These are phyloP conservation scores for Spinus pinus DNA, from an alignment of 2,797 vertebrate genomes.

Conservation along the genomic window DNA sequence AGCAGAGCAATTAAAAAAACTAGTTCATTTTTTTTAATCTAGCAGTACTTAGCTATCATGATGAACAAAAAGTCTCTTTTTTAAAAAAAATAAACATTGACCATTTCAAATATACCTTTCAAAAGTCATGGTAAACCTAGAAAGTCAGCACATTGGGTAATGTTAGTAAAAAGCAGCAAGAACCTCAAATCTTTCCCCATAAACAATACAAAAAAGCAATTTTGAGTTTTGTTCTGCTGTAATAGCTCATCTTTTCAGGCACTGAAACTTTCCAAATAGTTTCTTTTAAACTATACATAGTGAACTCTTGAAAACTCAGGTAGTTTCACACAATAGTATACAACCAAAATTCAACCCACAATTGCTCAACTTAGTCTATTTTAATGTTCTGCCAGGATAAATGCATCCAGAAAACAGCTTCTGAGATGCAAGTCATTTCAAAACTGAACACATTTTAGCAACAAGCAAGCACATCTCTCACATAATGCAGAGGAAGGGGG, in stretches of 20 bases:
- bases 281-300: not conserved
- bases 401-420: not conserved
- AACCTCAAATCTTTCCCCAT: not conserved
- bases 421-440: not conserved
- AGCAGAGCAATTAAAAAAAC: not conserved
- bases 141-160: not conserved
- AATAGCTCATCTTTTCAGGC: not conserved
- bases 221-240: not conserved
- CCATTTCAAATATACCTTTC: not conserved
- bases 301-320: not conserved
- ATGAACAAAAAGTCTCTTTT: not conserved
- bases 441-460: not conserved
- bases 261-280: not conserved
- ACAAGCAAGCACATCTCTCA: not conserved
- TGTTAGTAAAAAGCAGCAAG: not conserved
- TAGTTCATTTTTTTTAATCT: not conserved
- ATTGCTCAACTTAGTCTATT: not conserved
- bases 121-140: not conserved
- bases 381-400: not conserved
- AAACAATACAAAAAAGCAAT: not conserved
- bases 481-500: not conserved
- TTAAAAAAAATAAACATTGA: not conserved
- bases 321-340: not conserved
- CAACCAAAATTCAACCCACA: not conserved
- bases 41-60: not conserved